Conservation (phyloP, 2,888 invertebrate genomes). For the Philereme vetulata region DNA sequence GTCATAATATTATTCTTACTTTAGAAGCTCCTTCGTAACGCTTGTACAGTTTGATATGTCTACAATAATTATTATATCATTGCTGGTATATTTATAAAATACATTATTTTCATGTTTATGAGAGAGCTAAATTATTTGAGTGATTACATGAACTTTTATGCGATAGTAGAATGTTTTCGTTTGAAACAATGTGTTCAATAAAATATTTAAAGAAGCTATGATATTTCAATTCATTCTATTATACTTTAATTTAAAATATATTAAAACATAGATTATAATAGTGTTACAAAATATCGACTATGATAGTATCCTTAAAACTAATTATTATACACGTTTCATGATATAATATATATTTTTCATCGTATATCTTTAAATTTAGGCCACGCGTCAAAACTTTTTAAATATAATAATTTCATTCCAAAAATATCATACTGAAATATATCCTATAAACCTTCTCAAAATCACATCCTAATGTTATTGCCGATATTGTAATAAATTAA, state of each 20-base stretch:
- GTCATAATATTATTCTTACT: constrained; percentile 8
- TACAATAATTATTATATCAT: constrained; percentile 9
- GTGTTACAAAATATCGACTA: background rate
- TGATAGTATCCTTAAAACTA: constrained; percentile 16
- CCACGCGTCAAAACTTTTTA: constrained; percentile 40
- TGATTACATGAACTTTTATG: constrained; percentile 5
- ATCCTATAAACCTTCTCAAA: constrained; percentile 34
- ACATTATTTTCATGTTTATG: background rate
- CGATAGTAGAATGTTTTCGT: background rate
- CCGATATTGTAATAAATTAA: constrained; percentile 59
- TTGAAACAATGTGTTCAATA: constrained; percentile 25
- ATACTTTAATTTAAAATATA: constrained; percentile 10
- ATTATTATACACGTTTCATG: constrained; percentile 20
- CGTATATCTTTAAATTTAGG: constrained; percentile 43
- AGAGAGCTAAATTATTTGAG: background rate
- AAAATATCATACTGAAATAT: constrained; percentile 24
- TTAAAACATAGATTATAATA: background rate
- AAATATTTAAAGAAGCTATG: constrained; percentile 18
- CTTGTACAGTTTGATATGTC: constrained; percentile 71
- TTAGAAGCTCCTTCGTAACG: constrained; percentile 51
- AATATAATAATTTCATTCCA: constrained; percentile 36
- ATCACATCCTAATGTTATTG: constrained; percentile 71
- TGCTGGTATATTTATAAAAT: background rate
- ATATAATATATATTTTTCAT: constrained; percentile 13
- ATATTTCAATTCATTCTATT: constrained; percentile 10